Evolutionary conservation across 2,113 vertebrate genomes (phyloP).

Genomic region (Microtus richardsoni): DNA sequence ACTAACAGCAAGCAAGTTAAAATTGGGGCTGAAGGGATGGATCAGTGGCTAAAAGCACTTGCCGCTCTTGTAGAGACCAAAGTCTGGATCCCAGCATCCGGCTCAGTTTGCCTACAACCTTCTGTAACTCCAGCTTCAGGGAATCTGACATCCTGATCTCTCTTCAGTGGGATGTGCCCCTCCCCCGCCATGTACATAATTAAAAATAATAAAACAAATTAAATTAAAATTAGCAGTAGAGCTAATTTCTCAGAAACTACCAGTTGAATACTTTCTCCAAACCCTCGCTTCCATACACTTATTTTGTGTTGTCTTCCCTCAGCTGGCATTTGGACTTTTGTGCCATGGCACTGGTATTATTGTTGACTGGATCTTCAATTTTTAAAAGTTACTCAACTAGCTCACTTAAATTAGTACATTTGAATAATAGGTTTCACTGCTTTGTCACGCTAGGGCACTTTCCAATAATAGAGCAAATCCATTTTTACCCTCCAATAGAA

Average conservation of each 20-base stretch:
- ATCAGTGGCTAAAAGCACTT: neutral
- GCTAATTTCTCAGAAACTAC: neutral
- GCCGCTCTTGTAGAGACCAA: neutral
- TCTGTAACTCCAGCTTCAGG: neutral
- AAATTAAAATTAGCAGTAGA: neutral
- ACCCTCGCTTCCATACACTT: neutral
- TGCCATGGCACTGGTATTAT: no score
- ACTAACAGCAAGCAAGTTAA: neutral
- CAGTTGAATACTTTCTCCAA: neutral
- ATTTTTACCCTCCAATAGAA: neutral
- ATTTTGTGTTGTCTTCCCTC: neutral
- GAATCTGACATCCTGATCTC: neutral
- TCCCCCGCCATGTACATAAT: neutral
- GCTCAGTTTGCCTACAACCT: neutral
- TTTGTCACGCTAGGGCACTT: neutral
- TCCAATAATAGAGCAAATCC: neutral
- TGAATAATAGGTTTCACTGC: neutral
- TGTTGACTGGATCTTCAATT: neutral
- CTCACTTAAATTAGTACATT: neutral
- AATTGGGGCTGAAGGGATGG: no score
- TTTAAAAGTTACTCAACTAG: neutral
- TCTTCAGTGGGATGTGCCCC: no score
- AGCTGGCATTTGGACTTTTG: neutral
- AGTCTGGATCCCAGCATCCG: neutral
- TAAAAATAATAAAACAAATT: neutral